Evolutionary conservation across 2,113 vertebrate species (phyloP).

Genomic region (Pomatorhinus ruficollis): DNA sequence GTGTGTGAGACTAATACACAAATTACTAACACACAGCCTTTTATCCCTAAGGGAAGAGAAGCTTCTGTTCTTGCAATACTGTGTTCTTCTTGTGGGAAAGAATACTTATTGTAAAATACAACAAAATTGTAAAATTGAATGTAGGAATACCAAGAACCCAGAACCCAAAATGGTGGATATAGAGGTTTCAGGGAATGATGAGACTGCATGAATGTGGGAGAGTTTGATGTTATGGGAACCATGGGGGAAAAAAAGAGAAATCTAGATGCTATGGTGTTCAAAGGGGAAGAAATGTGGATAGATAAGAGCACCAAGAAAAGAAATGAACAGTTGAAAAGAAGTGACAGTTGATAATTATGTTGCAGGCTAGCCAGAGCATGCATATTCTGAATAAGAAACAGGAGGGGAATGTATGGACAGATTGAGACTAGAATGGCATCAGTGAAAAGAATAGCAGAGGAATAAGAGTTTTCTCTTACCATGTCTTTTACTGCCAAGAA

Average conservation of each 20-base stretch:
- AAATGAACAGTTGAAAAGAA: too few species aligned
- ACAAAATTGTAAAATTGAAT: not conserved
- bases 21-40: too few species aligned
- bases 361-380: not conserved
- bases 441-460: not conserved
- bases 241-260: not conserved
- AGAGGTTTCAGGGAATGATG: not conserved
- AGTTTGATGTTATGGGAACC: not conserved
- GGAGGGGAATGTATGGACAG: not conserved
- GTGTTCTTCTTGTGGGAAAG: not conserved
- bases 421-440: not conserved
- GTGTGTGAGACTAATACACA: not conserved
- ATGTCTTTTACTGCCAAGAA: not conserved
- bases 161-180: not conserved
- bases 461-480: not conserved
- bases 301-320: not conserved
- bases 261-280: not conserved
- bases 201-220: not conserved
- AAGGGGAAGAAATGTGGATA: not conserved
- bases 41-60: not conserved
- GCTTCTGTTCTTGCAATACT: not conserved
- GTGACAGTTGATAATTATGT: not conserved
- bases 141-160: not conserved
- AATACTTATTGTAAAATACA: not conserved
- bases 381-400: not conserved